These are phyloP conservation scores for Lithobates sylvaticus DNA, from an alignment of 2,797 vertebrate species.

Conservation along the genomic window DNA sequence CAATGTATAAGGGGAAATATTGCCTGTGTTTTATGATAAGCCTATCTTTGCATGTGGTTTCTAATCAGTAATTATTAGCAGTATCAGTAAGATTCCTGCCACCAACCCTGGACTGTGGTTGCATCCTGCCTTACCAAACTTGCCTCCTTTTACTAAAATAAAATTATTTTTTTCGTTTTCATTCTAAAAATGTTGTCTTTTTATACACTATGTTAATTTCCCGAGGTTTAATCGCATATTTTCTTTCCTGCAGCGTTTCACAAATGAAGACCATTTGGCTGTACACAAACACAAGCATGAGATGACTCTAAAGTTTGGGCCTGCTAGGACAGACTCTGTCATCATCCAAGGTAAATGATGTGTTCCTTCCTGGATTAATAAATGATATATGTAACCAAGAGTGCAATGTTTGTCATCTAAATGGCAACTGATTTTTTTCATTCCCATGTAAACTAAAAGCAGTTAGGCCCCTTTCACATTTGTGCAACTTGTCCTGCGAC, in stretches of 20 bases:
- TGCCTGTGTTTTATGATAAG: no score
- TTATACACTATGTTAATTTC: neutral
- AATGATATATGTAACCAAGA: no score
- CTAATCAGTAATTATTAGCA: no score
- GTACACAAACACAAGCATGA: constrained; percentile 99
- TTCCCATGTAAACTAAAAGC: no score
- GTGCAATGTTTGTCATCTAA: neutral
- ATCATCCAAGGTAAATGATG: constrained; percentile 80
- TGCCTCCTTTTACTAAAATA: neutral
- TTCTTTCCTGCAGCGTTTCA: constrained; percentile 87
- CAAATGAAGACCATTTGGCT: constrained; percentile 97
- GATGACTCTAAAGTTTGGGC: constrained; percentile 98
- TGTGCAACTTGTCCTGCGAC: no score
- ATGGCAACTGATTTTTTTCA: no score
- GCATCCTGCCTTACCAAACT: no score
- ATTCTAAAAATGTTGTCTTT: neutral
- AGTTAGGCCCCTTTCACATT: no score
- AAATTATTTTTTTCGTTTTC: neutral
- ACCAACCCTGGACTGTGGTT: no score
- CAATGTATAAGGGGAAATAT: no score
- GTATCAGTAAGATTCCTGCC: no score
- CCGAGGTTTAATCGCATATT: constrained; percentile 19
- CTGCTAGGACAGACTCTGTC: constrained; percentile 83
- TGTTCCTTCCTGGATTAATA: neutral
- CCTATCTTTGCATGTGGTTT: no score